phyloP scores from a whole-genome alignment of 2,113 vertebrate genomes.

The Mohoua ochrocephala region DNA sequence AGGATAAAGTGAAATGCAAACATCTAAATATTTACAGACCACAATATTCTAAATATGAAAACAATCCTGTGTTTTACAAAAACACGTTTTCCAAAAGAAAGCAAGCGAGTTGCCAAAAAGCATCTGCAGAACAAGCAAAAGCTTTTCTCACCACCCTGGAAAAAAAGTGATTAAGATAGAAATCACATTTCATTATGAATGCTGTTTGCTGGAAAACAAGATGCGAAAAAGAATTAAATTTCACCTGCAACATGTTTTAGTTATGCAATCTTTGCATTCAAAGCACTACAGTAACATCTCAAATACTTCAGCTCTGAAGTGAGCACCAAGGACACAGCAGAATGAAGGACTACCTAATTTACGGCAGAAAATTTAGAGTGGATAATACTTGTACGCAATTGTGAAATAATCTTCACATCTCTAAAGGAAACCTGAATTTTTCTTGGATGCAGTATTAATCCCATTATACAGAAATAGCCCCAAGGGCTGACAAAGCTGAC shows the following conservation, averaged over 20 bases:
- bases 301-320: background rate
- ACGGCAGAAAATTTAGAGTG: background rate
- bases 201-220: background rate
- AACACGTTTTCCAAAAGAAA: background rate
- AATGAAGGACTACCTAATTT: background rate
- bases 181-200: background rate
- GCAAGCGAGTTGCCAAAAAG: background rate
- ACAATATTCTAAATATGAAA: background rate
- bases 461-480: background rate
- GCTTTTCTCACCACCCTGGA: background rate
- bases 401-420: background rate
- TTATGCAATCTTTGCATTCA: background rate
- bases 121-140: background rate
- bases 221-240: background rate
- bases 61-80: background rate
- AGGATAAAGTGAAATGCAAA: background rate
- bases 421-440: background rate
- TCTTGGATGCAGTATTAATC: background rate
- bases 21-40: background rate
- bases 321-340: background rate
- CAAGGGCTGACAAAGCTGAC: background rate
- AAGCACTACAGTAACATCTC: background rate
- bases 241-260: background rate
- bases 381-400: background rate
- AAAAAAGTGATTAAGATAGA: background rate